Conservation (phyloP, 2,888 invertebrate species). For the Eurois occulta region DNA sequence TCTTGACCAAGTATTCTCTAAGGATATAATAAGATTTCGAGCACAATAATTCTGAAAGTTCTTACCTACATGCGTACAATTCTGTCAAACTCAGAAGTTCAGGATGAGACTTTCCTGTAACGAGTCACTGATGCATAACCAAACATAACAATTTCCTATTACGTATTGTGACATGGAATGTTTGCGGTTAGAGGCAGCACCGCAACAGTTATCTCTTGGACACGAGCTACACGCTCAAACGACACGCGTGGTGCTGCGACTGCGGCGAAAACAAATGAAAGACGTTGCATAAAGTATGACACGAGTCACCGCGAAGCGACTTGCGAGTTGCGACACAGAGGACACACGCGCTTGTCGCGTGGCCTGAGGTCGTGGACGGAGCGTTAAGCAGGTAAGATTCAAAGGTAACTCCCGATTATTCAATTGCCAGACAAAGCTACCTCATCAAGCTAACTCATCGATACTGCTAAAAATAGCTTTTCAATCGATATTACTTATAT, state of each 20-base stretch:
- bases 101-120: not conserved
- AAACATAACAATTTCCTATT: constrained; percentile 19
- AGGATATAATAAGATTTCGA: not conserved
- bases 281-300: not conserved
- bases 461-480: constrained; percentile 14
- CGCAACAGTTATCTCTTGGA: constrained; percentile 1
- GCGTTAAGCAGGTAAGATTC: not conserved
- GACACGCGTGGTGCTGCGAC: not conserved
- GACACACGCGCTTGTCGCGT: not conserved
- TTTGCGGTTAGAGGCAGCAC: constrained; percentile 13
- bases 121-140: not conserved
- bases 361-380: not conserved
- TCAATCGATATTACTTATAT: constrained; percentile 22
- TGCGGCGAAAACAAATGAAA: not conserved
- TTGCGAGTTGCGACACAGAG: not conserved
- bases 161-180: constrained; percentile 1
- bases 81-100: constrained; percentile 1
- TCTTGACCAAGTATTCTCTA: not conserved
- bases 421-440: not conserved
- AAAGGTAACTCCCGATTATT: not conserved
- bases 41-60: not conserved
- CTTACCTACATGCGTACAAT: not conserved
- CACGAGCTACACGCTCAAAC: not conserved
- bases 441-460: constrained; percentile 29
- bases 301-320: too few relatives aligned